A percentile compares a stretch with the other conserved stretches of the same genome.
Conservation (phyloP, 1,140 invertebrate genomes). For the Tetramorium parvispinum region DNA sequence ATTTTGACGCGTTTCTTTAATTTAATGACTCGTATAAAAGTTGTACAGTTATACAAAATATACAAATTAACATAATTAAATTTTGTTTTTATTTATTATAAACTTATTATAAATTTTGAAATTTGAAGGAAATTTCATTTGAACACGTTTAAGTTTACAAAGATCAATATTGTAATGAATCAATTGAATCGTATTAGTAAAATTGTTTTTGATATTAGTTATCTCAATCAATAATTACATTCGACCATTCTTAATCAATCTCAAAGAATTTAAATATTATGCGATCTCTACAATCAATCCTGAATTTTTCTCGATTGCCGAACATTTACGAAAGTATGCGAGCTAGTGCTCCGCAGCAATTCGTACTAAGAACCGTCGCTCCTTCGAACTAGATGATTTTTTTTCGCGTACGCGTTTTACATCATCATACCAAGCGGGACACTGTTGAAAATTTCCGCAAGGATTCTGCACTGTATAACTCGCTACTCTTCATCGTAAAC, state of each 20-base stretch:
- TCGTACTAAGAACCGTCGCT: neutral
- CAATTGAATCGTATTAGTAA: neutral
- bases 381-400: neutral
- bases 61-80: neutral
- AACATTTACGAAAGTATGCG: neutral
- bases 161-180: neutral
- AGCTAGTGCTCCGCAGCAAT: neutral
- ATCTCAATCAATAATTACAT: neutral
- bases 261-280: neutral
- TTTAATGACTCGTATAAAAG: neutral
- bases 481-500: constrained; percentile 29
- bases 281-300: neutral
- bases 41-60: neutral
- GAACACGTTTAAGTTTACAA: neutral
- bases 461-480: constrained; percentile 1
- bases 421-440: neutral
- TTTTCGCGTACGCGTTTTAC: constrained; percentile 30
- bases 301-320: neutral
- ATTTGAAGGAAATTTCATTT: constrained; percentile 15
- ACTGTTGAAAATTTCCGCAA: constrained; percentile 29
- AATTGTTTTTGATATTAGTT: neutral
- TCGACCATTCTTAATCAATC: neutral
- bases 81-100: no score
- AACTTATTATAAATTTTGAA: no score
- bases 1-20: neutral